Percentiles rank a stretch among this genome's conserved stretches.
These are phyloP conservation scores for Elegia similella DNA, from an alignment of 2,888 invertebrate species.

Conservation along the genomic window DNA sequence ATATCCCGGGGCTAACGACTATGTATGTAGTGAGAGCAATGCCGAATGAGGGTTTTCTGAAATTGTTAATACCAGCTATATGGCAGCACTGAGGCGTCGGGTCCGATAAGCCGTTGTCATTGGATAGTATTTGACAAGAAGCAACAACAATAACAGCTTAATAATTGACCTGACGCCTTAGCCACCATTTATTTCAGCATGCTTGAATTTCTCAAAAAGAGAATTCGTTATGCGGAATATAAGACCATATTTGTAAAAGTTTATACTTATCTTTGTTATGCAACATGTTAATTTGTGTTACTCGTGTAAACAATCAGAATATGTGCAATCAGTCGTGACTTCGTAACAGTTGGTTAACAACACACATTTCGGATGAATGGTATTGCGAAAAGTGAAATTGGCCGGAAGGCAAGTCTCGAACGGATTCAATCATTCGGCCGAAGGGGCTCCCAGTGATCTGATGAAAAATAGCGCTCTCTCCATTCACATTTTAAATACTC, in stretches of 20 bases:
- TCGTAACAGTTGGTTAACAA: background rate
- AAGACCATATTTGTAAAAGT: background rate
- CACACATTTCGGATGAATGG: conserved; percentile 7
- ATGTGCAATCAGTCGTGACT: background rate
- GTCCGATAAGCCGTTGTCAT: too few species aligned
- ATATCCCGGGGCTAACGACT: background rate
- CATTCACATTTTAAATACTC: conserved; percentile 8
- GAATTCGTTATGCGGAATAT: background rate
- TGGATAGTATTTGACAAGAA: too few species aligned
- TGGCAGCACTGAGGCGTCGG: too few species aligned
- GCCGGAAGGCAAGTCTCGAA: conserved; percentile 32
- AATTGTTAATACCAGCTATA: too few species aligned
- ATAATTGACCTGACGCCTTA: too few species aligned
- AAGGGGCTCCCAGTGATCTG: conserved; percentile 27
- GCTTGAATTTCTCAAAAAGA: conserved; percentile 4
- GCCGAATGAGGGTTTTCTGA: too few species aligned
- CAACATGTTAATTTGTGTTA: background rate
- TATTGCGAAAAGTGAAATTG: conserved; percentile 50
- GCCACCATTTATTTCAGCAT: too few species aligned
- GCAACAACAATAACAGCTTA: too few species aligned
- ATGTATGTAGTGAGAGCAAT: background rate
- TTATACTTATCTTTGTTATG: background rate
- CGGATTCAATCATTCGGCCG: conserved; percentile 32
- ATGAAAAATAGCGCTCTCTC: conserved; percentile 37
- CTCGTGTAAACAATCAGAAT: conserved; percentile 1